Evolutionary conservation across 1,140 invertebrate genomes (phyloP), one percentile per base, ranked within the genome.

Genomic region (Zaprionus ghesquierei): DNA sequence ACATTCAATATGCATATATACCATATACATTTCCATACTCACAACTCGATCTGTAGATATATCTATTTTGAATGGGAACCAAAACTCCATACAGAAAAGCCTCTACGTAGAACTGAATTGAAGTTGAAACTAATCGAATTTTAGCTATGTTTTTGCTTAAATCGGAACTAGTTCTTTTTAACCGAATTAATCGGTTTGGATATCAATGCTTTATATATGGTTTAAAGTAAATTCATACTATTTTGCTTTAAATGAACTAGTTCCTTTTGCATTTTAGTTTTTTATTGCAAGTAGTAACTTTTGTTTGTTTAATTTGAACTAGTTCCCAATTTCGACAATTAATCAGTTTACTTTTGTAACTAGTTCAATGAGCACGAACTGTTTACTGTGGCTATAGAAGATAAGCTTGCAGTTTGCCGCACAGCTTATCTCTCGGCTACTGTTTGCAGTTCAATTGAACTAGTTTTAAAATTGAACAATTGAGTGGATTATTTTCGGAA

Each of bases 51-150:
- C 6, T 15, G 5, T 59, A 54, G 27, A 55, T 56, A 41, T 33
- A 50, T 31, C 10, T 27, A 74, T 58, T 41, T 27, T 63, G 53
- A 69, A 51, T 50, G 41, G 58, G 38, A 41, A 58, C 23, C 56
- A 22, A 66, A 58, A 63, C 70, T 68, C 64, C 56, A 69, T 63
- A 49, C 61, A 75, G 58, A 75, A 75, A 15, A 41, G 6, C 44
- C 25, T 35, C 35, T 20, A 69, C 59, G 33, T 69, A 44, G 59
- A 51, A 10, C 25, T 31, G 15, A 20, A 29, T 46, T 61, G 41
- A 18, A 20, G 41, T 18, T 46, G 10, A 22, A 46, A 1, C 18
- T 44, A 6, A 3, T 46, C 1, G 41, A 46, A 46, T 12, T 20
- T 46, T 2, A 12, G 15, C 5, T 38, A 33, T 38, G 18, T 12